A percentile compares a stretch with the other conserved stretches of the same genome.
phyloP scores from a whole-genome alignment of 1,140 invertebrate species.

The Luehdorfia chinensis region DNA sequence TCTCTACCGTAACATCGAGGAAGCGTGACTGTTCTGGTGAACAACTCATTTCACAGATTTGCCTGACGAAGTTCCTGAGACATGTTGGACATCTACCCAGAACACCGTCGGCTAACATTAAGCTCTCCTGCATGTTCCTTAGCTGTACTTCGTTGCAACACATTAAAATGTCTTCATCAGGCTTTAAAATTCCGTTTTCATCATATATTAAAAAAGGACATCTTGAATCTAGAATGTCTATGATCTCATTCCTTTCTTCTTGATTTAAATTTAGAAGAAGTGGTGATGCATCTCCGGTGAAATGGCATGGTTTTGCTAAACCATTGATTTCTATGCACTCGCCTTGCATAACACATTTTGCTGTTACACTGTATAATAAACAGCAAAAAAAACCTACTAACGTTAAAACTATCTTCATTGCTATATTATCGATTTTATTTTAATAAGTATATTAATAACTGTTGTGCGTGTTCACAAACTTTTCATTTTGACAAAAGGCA shows the following conservation, averaged over 20 bases:
- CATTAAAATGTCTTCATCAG: slow-evolving; percentile 35
- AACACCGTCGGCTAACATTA: slow-evolving; percentile 75
- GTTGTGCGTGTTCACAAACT: slow-evolving; percentile 13
- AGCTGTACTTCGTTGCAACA: slow-evolving; percentile 79
- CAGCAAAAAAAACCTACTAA: slow-evolving; percentile 24
- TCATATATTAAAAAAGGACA: slow-evolving; percentile 47
- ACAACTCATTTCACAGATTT: slow-evolving; percentile 82
- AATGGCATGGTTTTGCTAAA: slow-evolving; percentile 64
- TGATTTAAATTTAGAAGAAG: slow-evolving; percentile 41
- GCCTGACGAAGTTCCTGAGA: slow-evolving; percentile 75
- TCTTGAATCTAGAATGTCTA: slow-evolving; percentile 31
- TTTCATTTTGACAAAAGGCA: background rate
- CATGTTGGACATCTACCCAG: slow-evolving; percentile 81
- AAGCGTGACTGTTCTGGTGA: slow-evolving; percentile 78
- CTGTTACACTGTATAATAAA: slow-evolving; percentile 28
- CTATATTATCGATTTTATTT: background rate
- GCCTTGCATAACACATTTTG: slow-evolving; percentile 48
- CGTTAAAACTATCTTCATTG: slow-evolving; percentile 11
- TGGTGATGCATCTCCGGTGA: slow-evolving; percentile 65
- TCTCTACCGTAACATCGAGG: slow-evolving; percentile 39
- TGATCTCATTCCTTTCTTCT: slow-evolving; percentile 30
- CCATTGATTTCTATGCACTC: slow-evolving; percentile 36
- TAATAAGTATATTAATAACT: too few relatives aligned
- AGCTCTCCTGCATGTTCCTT: slow-evolving; percentile 54
- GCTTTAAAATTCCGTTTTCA: slow-evolving; percentile 38